Evolutionary conservation across 2,113 vertebrate species (phyloP), one percentile per base, ranked within the genome.

Genomic region (Cottus gobio): DNA sequence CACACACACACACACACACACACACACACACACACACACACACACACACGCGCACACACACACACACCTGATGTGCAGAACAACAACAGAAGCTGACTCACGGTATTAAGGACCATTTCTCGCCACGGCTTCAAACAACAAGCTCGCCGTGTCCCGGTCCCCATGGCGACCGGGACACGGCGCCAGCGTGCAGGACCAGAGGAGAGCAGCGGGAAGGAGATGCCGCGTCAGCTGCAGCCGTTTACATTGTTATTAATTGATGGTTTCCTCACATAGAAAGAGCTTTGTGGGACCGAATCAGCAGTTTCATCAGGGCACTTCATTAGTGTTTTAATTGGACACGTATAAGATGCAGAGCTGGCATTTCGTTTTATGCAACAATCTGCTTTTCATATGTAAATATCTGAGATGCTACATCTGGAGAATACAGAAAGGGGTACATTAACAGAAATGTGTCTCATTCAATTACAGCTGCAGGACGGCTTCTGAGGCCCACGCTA

Each of bases 151-250:
- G 64, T 72, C 65, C 63, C 39, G 16, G 89, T 94, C 70, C 58
- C 93, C 91, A 93, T 93, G 91, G 91, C 6, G 82, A 94, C 90
- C 8, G 20, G 64, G 68, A 75, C 66, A 77, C 70, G 67, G 80
- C 57, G 62, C 86, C 87, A 87, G 61, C 28, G 24, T 28, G 70
- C 81, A 80, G 65, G 75, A 86, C 80, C 62, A 48, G 65, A 86
- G 67, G 42, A 70, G 69, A 88, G 65, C 76, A 61, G 64, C 48
- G 64, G 68, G 80, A 39, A 18, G 31, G 72, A 84, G 80, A 63
- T 6, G 46, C 37, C 24, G 28, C 56, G 16, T 75, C 79, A 76
- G 71, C 71, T 44, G 72, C 18, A 1, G 61, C 28, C 11, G 50
- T 31, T 20, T 12, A 7, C 16, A 54, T 8, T 0, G 16, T 15